Evolutionary conservation across 2,797 vertebrate species (phyloP), one percentile per base, ranked within the genome.

Genomic region (Melanotaenia nigrans): DNA sequence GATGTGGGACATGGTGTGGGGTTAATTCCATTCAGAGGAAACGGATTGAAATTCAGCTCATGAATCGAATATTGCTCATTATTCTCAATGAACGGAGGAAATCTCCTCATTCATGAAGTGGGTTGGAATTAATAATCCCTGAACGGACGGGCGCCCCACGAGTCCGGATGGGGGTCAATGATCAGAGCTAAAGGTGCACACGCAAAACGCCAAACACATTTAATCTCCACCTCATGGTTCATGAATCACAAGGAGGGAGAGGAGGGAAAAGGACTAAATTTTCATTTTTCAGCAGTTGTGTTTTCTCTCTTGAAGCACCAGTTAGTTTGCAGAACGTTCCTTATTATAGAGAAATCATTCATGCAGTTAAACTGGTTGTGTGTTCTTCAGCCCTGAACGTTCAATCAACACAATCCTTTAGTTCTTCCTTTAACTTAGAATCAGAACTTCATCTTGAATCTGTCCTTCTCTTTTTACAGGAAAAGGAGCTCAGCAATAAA

Each of bases 61-160:
- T 74, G 81, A 78, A 58, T 68, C 36, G 61, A 78, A 75, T 57
- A 69, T 68, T 28, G 81, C 85, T 90, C 87, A 87, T 90, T 88
- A 87, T 85, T 85, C 73, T 79, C 84, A 84, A 83, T 79, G 81
- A 86, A 81, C 64, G 45, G 47, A 36, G 75, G 77, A 81, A 75
- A 78, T 67, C 69, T 83, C 42, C 83, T 89, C 82, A 85, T 91
- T 90, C 87, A 88, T 87, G 88, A 77, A 84, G 85, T 49, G 80
- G 70, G 76, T 11, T 28, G 61, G 81, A 80, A 86, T 83, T 86
- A 91, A 87, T 83, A 82, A 79, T 75, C 75, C 78, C 75, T 12
- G 55, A 77, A 74, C 66, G 70, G 55, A 55, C 57, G 5, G 28
- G 28, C 6, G 32, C 42, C 22, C 30, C 61, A 1, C 2, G 25